A percentile compares a stretch with the other conserved stretches of the same genome.
Conservation (phyloP, 2,888 invertebrate genomes). For the Crematogaster levior region DNA sequence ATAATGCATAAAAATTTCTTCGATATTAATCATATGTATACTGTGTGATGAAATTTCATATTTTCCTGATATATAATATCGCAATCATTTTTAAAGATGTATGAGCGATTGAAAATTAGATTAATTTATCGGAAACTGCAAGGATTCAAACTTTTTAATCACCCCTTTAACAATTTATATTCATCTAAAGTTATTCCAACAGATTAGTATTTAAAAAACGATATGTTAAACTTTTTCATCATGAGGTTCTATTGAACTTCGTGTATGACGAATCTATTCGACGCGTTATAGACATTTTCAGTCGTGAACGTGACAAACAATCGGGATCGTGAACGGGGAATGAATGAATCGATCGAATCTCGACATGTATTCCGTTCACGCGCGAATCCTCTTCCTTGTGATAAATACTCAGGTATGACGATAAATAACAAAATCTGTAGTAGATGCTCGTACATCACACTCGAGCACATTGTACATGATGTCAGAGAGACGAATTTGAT, state of each 20-base stretch:
- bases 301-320: neutral
- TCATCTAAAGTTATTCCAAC: neutral
- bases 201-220: neutral
- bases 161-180: neutral
- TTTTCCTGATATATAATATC: neutral
- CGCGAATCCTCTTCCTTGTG: conserved; percentile 37
- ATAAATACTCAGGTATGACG: conserved; percentile 40
- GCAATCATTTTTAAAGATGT: neutral
- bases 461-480: conserved; percentile 48
- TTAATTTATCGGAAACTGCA: neutral
- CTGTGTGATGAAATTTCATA: neutral
- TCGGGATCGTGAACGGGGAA: neutral
- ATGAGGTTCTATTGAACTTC: neutral
- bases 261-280: conserved; percentile 25
- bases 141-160: neutral
- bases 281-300: neutral
- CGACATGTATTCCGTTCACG: conserved; percentile 29
- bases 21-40: neutral
- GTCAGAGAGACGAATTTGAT: conserved; percentile 62
- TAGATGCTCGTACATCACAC: conserved; percentile 5
- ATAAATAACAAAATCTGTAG: conserved; percentile 55
- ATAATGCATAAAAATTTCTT: conserved; percentile 52
- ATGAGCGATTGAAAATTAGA: neutral
- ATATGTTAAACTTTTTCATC: neutral
- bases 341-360: conserved; percentile 38